These are phyloP conservation scores for Teinopalpus imperialis DNA, from an alignment of 2,888 invertebrate species.

Conservation along the genomic window DNA sequence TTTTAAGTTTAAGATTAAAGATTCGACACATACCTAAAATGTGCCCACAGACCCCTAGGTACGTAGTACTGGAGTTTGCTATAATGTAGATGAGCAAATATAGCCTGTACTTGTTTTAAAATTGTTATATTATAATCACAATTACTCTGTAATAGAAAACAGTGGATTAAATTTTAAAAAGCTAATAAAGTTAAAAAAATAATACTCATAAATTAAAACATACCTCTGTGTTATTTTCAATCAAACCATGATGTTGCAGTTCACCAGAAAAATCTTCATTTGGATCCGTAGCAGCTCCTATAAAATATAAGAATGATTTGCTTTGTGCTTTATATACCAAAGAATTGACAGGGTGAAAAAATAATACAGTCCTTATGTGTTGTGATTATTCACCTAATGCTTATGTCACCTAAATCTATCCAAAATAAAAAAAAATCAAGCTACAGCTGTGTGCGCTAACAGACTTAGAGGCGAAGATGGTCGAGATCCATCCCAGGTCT, in stretches of 20 bases:
- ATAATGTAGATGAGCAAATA: slow-evolving; percentile 97
- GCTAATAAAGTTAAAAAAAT: too few relatives aligned
- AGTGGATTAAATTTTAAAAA: background rate
- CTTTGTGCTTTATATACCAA: too few relatives aligned
- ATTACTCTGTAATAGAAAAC: slow-evolving; percentile 57
- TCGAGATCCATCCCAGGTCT: too few relatives aligned
- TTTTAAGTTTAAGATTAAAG: too few relatives aligned
- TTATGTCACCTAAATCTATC: too few relatives aligned
- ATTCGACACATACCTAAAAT: slow-evolving; percentile 90
- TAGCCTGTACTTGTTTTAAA: slow-evolving; percentile 97
- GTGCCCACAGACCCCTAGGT: slow-evolving; percentile 98
- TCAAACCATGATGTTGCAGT: slow-evolving; percentile 82
- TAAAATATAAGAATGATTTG: background rate
- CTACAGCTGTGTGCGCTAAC: too few relatives aligned
- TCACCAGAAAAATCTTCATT: slow-evolving; percentile 96
- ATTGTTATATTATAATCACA: slow-evolving; percentile 94
- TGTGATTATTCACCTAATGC: too few relatives aligned
- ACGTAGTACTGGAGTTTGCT: slow-evolving; percentile 98
- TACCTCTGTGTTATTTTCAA: slow-evolving; percentile 77
- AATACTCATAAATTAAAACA: slow-evolving; percentile 35
- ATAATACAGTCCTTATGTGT: too few relatives aligned
- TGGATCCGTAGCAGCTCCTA: slow-evolving; percentile 82
- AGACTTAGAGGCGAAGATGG: too few relatives aligned
- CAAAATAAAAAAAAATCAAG: too few relatives aligned
- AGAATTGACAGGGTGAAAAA: too few relatives aligned